Evolutionary conservation across 2,888 invertebrate genomes (phyloP).

Genomic region (Harpalus rubripes): DNA sequence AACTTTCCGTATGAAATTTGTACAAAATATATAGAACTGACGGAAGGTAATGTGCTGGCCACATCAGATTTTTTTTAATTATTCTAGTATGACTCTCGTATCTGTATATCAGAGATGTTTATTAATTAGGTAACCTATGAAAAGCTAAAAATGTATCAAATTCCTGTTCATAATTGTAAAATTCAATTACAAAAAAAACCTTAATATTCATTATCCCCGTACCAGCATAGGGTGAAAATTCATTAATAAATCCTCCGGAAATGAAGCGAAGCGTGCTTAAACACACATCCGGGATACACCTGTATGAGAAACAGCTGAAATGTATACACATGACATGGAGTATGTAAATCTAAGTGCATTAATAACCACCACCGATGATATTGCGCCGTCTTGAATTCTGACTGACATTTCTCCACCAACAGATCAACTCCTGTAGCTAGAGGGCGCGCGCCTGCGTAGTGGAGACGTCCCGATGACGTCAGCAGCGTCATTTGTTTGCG

Average conservation of each 20-base stretch:
- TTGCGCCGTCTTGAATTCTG: neutral
- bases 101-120: too few relatives aligned
- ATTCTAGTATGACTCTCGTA: too few relatives aligned
- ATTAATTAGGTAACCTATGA: too few relatives aligned
- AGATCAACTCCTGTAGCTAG: conserved; percentile 48
- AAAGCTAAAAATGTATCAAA: neutral
- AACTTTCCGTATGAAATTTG: too few relatives aligned
- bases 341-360: conserved; percentile 62
- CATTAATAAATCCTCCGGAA: conserved; percentile 35
- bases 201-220: neutral
- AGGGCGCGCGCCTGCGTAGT: conserved; percentile 2
- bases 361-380: conserved; percentile 38
- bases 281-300: neutral
- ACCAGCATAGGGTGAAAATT: conserved; percentile 11
- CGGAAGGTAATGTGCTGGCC: too few relatives aligned
- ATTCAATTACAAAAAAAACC: conserved; percentile 12
- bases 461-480: conserved; percentile 43
- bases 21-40: too few relatives aligned
- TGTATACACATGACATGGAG: conserved; percentile 61
- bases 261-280: neutral
- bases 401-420: neutral
- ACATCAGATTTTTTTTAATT: too few relatives aligned
- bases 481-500: conserved; percentile 58
- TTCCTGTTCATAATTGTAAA: neutral
- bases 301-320: conserved; percentile 47